A percentile compares a stretch with the other conserved stretches of the same genome.
These are phyloP conservation scores for Saccostrea cuccullata DNA, from an alignment of 1,140 invertebrate species.

Conservation along the genomic window DNA sequence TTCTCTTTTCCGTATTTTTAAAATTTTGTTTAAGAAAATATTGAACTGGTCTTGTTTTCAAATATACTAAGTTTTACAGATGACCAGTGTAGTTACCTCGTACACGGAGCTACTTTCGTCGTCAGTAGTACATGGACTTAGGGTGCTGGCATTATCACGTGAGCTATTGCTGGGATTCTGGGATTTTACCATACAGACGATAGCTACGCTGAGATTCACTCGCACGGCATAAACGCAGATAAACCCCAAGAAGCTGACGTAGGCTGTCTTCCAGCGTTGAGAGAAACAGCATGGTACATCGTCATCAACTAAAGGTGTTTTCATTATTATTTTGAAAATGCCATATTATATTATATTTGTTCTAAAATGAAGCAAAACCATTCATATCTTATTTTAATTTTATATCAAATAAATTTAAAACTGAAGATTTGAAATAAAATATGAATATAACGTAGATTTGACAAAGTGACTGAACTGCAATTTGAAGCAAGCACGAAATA, in stretches of 20 bases:
- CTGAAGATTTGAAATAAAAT: too few relatives aligned
- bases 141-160: background rate
- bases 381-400: too few relatives aligned
- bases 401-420: too few relatives aligned
- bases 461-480: too few relatives aligned
- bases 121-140: background rate
- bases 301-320: background rate
- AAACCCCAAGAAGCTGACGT: conserved; percentile 68
- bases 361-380: too few relatives aligned
- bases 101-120: background rate
- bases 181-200: conserved; percentile 86
- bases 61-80: too few relatives aligned
- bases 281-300: conserved; percentile 59
- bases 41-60: too few relatives aligned
- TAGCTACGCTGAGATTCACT: conserved; percentile 89
- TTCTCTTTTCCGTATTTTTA: too few relatives aligned
- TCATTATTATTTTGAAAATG: background rate
- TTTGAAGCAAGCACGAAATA: too few relatives aligned
- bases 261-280: conserved; percentile 63
- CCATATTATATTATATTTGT: too few relatives aligned
- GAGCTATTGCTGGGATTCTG: conserved; percentile 8
- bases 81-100: background rate
- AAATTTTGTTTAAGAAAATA: too few relatives aligned
- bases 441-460: too few relatives aligned
- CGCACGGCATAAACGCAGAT: conserved; percentile 86